phyloP scores from a whole-genome alignment of 2,888 invertebrate genomes.

The Drosophila atroscutellata region DNA sequence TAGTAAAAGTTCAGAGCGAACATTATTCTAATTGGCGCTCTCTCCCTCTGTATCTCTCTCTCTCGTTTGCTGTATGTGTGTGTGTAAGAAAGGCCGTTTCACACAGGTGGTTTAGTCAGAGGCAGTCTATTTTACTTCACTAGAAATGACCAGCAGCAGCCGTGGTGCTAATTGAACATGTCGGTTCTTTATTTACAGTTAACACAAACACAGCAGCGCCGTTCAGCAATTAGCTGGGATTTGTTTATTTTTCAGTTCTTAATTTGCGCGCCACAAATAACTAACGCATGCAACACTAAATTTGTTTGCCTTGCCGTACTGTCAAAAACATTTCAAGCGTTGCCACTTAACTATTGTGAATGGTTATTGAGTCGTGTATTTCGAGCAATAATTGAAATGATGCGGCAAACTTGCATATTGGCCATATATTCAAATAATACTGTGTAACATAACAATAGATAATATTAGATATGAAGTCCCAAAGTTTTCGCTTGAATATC shows the following conservation, averaged over 20 bases:
- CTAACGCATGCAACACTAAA: neutral
- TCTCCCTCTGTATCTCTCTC: constrained; percentile 1
- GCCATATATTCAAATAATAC: neutral
- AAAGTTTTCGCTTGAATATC: constrained; percentile 92
- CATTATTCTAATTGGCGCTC: constrained; percentile 14
- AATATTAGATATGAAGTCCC: constrained; percentile 86
- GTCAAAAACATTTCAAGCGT: neutral
- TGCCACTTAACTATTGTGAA: constrained; percentile 10
- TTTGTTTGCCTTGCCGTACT: constrained; percentile 8
- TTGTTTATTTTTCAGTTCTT: constrained; percentile 21
- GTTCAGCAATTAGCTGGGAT: constrained; percentile 24
- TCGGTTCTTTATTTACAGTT: constrained; percentile 63
- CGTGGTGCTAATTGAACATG: constrained; percentile 63
- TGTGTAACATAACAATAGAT: neutral
- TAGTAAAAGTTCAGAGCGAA: constrained; percentile 57
- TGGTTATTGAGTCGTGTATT: neutral
- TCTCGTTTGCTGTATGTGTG: neutral
- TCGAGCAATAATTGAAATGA: neutral
- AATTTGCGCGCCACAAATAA: constrained; percentile 38
- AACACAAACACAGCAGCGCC: constrained; percentile 30
- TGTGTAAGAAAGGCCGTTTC: constrained; percentile 24
- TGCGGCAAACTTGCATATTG: neutral
- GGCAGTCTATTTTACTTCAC: constrained; percentile 8
- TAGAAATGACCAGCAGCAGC: constrained; percentile 25
- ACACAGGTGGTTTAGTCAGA: constrained; percentile 54